phyloP scores from a whole-genome alignment of 2,888 invertebrate genomes.

The Cheilosia vulpina region DNA sequence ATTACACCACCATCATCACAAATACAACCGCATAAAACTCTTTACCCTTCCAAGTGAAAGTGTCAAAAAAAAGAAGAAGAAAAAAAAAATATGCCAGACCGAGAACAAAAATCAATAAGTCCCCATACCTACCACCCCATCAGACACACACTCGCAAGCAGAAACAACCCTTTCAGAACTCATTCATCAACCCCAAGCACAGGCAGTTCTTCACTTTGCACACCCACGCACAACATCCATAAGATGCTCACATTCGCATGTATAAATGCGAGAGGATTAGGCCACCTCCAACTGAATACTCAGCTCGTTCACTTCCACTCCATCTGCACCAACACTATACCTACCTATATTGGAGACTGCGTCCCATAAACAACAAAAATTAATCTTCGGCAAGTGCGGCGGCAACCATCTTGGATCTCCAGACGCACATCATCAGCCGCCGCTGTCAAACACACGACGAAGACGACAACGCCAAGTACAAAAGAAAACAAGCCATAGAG shows the following conservation, averaged over 20 bases:
- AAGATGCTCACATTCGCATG: neutral
- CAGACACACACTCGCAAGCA: constrained; percentile 31
- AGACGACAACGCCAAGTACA: constrained; percentile 13
- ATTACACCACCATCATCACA: neutral
- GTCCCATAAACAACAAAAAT: constrained; percentile 65
- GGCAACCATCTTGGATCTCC: constrained; percentile 73
- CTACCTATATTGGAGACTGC: constrained; percentile 53
- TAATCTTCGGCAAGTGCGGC: constrained; percentile 64
- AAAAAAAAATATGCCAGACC: constrained; percentile 3
- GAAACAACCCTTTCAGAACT: constrained; percentile 51
- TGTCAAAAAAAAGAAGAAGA: neutral
- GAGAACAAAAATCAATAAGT: constrained; percentile 55
- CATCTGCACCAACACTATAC: constrained; percentile 56
- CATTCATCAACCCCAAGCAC: constrained; percentile 51
- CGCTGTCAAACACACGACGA: constrained; percentile 19
- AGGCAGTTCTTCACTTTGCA: constrained; percentile 20
- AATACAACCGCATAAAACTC: neutral
- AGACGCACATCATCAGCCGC: constrained; percentile 36
- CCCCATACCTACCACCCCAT: neutral
- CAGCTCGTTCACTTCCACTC: constrained; percentile 55
- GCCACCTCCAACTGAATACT: constrained; percentile 23
- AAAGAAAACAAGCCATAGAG: constrained; percentile 56
- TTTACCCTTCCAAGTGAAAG: constrained; percentile 29
- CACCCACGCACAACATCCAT: constrained; percentile 13
- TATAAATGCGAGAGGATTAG: constrained; percentile 34